Conservation (phyloP, 1,140 invertebrate species). For the Gonioctena quinquepunctata region DNA sequence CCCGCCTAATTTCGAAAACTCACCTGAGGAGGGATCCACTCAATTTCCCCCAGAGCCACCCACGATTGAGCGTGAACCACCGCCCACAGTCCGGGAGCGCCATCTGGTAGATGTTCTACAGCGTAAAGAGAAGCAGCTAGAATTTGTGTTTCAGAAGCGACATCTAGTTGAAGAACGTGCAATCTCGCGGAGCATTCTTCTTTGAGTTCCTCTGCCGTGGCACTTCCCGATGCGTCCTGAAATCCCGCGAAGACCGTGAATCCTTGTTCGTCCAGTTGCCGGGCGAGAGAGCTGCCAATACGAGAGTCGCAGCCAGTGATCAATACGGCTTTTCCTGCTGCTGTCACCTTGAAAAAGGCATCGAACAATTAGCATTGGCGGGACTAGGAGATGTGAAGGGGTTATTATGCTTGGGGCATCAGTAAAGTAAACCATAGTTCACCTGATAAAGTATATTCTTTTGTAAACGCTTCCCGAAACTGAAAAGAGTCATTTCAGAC, state of each 20-base stretch:
- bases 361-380: too few species aligned
- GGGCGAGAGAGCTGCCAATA: constrained; percentile 74
- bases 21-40: constrained; percentile 76
- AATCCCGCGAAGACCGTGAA: constrained; percentile 84
- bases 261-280: constrained; percentile 76
- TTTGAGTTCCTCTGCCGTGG: constrained; percentile 70
- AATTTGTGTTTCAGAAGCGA: constrained; percentile 75
- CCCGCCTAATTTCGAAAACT: background rate
- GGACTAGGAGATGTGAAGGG: too few species aligned
- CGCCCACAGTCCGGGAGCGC: constrained; percentile 81
- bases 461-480: too few species aligned
- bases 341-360: constrained; percentile 65
- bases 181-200: constrained; percentile 74
- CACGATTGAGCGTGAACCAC: constrained; percentile 88
- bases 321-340: constrained; percentile 77
- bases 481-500: too few species aligned
- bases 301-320: constrained; percentile 85
- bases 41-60: constrained; percentile 85
- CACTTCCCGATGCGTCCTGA: constrained; percentile 63
- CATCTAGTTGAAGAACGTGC: constrained; percentile 74
- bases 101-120: constrained; percentile 75
- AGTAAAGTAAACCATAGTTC: background rate
- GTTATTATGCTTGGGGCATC: too few species aligned
- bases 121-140: constrained; percentile 75
- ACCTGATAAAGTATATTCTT: background rate